Evolutionary conservation across 2,797 vertebrate species (phyloP).

Genomic region (Petrocephalus schoutedeni): DNA sequence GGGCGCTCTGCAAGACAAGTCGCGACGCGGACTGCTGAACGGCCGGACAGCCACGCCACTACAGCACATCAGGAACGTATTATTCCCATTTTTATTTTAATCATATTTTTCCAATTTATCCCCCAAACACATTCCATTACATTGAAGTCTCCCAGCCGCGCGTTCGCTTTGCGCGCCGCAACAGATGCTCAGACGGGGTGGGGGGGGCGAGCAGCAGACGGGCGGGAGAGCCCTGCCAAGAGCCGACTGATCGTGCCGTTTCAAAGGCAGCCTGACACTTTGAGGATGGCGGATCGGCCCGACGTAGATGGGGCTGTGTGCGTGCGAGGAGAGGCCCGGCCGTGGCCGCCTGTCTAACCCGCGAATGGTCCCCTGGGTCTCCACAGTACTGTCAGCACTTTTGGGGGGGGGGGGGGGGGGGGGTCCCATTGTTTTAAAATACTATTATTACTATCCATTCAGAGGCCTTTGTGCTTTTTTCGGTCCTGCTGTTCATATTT

Average conservation of each 20-base stretch:
- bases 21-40: not conserved
- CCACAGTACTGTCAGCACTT: not conserved
- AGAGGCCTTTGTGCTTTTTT: not conserved
- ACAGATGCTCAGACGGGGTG: constrained; percentile 9
- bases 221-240: constrained; percentile 12
- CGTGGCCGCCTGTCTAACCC: not conserved
- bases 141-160: constrained; percentile 23
- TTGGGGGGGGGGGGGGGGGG: not conserved
- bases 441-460: constrained; percentile 12
- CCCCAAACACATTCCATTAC: constrained; percentile 29
- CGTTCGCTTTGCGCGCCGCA: constrained; percentile 1
- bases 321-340: not conserved
- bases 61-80: constrained; percentile 27
- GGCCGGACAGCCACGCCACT: not conserved
- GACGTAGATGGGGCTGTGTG: constrained; percentile 2
- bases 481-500: not conserved
- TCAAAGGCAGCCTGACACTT: constrained; percentile 27
- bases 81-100: constrained; percentile 24
- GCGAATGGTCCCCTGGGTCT: not conserved
- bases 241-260: constrained; percentile 24
- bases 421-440: not conserved
- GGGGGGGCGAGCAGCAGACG: not conserved
- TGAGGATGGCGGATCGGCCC: constrained; percentile 10
- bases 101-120: constrained; percentile 32
- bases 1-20: not conserved